phyloP scores from a whole-genome alignment of 2,797 vertebrate species.

The Oryzias dopingdopingensis region DNA sequence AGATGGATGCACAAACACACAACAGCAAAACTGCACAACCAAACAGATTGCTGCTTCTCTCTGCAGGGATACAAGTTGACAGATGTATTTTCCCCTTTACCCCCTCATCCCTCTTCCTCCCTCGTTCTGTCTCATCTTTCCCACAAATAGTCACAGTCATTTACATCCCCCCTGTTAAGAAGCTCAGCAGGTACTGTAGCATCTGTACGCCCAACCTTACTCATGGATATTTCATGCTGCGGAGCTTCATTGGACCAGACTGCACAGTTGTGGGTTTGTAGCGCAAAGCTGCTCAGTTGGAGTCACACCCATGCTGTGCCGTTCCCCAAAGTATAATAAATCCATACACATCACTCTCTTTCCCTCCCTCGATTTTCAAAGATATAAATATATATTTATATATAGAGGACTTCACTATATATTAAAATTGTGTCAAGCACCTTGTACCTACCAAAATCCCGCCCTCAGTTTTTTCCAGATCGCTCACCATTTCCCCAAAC shows the following conservation, averaged over 20 bases:
- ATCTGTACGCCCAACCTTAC: conserved; percentile 65
- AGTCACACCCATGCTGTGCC: conserved; percentile 44
- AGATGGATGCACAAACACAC: conserved; percentile 10
- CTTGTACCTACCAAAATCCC: conserved; percentile 8
- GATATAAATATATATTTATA: neutral
- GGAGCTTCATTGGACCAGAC: conserved; percentile 35
- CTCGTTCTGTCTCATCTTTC: neutral
- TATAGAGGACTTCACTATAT: neutral
- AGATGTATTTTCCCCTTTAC: conserved; percentile 45
- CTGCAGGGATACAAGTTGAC: conserved; percentile 45
- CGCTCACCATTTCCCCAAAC: conserved; percentile 15
- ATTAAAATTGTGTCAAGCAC: too few relatives aligned
- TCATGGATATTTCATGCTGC: conserved; percentile 73
- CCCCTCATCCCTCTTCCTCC: neutral
- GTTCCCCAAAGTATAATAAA: neutral
- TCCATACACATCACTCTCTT: too few relatives aligned
- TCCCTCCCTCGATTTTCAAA: too few relatives aligned
- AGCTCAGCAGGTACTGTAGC: conserved; percentile 60
- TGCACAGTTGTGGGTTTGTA: conserved; percentile 43
- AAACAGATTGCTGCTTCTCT: conserved; percentile 24
- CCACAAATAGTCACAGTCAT: conserved; percentile 13
- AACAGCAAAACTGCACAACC: conserved; percentile 14
- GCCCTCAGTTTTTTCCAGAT: conserved; percentile 4
- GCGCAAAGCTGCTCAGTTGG: conserved; percentile 48
- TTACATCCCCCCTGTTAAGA: conserved; percentile 40